Base-by-base conservation (phyloP, 92 coral and sea anemone species). In the Phenganax subtilis region DNA sequence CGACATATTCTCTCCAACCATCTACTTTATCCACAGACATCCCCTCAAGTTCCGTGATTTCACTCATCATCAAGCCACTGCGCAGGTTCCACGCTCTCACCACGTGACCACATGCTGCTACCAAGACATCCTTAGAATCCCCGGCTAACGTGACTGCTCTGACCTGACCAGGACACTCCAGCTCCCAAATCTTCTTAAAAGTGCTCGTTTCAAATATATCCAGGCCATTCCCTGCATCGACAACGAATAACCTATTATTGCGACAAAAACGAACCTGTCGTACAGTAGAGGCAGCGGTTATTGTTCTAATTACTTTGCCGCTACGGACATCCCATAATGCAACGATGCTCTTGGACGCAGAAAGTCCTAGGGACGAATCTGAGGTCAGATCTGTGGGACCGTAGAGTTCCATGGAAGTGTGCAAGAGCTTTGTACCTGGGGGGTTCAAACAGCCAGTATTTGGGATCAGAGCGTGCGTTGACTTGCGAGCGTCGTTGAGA, bases 391-490 rank as follows among this genome's bases (percentile, higher is more conserved):
- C 88, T 10, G 90, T 69, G 7, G 90, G 82, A 11, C 90, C 96
- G 76, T 90, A 88, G 68, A 90, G 92, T 37, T 90, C 91, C 84
- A 93, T 89, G 29, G 91, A 81, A 20, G 99, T 90, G 81, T 90
- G 97, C n/a, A 92, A 86, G 69, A 96, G 97, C 71, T 89, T 90
- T 54, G 92, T 93, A 6, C 99, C 99, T 8, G 99, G 99, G 70
- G 96, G 91, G 31, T 85, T 90, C 30, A 96, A 88, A 82, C 99
- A 96, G 66, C 96, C 89, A 76, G 89, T 88, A 89, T 96, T 96
- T 65, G 99, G 99, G 56, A 96, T 90, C 60, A 96, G 82, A 7
- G 97, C 87, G 25, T 90, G 89, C 54, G 80, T 75, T 4, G 90
- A 91, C 51, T 87, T 97, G 62, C 93, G 93, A 25, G 99, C 99